Evolutionary conservation across 2,113 vertebrate species (phyloP), one percentile per base, ranked within the genome.

Genomic region (Anolis sagrei): DNA sequence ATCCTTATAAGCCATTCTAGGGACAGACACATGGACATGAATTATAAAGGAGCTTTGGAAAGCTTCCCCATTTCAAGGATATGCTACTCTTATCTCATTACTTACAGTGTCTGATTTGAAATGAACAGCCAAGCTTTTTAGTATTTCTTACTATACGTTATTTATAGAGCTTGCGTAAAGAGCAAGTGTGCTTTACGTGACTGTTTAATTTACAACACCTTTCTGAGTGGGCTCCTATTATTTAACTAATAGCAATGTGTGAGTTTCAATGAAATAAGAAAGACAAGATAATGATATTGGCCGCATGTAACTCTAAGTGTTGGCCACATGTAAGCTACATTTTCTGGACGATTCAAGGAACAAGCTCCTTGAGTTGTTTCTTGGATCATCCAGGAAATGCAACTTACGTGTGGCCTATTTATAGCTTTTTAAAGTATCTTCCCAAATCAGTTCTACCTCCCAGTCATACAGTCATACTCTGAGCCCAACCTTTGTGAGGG

Each of bases 11-110:
- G 39, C 39, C 51, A 44, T 54, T 8, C 11, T 13, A 48, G 58
- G 87, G 79, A 81, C 29, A 76, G 61, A 34, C 49, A 74, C 32
- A 5, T 13, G 9, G n/a, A 25, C 34, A 76, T 88, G 58, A 88
- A 84, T 88, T 84, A 84, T 76, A 39, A 80, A 84, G 36, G 34
- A 54, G 77, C 21, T 88, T 66, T 32, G 48, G 54, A 79, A 84
- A 66, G 25, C 25, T 58, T 49, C 25, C 13, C 7, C 69, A 66
- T 73, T 79, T 39, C 54, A 58, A 83, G n/a, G 27, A 27, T 69
- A 51, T 58, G 27, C 36, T 58, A 21, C 13, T 84, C 62, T 79
- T 39, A 80, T 32, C 61, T 34, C 34, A 81, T 84, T 80, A 81
- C 32, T 68, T 81, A 79, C 39, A 68, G 44, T 66, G 69, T 66